Evolutionary conservation across 2,888 invertebrate genomes (phyloP).

Genomic region (Exephanes ischioxanthus): DNA sequence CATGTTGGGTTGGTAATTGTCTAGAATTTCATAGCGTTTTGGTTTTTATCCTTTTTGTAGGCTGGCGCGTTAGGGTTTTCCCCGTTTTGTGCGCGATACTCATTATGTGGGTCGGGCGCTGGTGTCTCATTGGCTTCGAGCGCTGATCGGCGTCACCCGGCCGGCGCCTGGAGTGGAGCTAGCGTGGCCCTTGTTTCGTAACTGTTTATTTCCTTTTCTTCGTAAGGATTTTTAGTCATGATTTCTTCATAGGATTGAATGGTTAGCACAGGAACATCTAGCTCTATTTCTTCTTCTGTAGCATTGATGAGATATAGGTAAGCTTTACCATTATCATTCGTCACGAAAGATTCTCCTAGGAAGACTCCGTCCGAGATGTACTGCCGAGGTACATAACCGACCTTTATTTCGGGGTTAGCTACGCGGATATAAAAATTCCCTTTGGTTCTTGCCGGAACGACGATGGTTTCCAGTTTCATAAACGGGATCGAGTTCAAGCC

Average conservation of each 20-base stretch:
- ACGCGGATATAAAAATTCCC: slow-evolving; percentile 48
- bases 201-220: no score
- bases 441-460: slow-evolving; percentile 40
- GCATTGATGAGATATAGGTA: slow-evolving; percentile 57
- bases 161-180: no score
- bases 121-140: no score
- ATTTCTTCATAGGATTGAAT: no score
- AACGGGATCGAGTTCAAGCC: slow-evolving; percentile 28
- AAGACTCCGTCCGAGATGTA: slow-evolving; percentile 35
- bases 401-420: slow-evolving; percentile 35
- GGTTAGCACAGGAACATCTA: slow-evolving; percentile 34
- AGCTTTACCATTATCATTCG: slow-evolving; percentile 40
- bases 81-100: no score
- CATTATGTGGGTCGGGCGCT: no score
- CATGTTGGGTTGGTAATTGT: no score
- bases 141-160: no score
- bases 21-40: no score
- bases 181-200: background rate
- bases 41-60: no score
- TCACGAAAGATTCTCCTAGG: slow-evolving; percentile 50
- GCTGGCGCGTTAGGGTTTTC: no score
- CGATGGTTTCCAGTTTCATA: slow-evolving; percentile 41
- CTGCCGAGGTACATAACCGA: slow-evolving; percentile 57
- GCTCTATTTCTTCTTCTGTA: slow-evolving; percentile 32
- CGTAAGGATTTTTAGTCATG: no score